These are phyloP conservation scores for Scolopax rusticola DNA, from an alignment of 2,797 vertebrate genomes.

Conservation along the genomic window DNA sequence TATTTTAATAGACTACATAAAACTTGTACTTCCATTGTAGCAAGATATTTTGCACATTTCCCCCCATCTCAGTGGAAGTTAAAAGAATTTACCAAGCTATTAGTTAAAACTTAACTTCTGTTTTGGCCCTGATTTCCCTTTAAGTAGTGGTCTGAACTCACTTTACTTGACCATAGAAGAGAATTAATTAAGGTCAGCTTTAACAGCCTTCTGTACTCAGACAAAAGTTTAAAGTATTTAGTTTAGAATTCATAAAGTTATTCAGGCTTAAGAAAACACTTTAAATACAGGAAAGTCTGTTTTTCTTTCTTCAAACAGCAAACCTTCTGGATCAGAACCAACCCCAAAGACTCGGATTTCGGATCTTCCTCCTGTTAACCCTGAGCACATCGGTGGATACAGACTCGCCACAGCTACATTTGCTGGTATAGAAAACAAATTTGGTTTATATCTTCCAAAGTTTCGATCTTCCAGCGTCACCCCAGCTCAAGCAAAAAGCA, in stretches of 20 bases:
- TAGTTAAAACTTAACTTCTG: not conserved
- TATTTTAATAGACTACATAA: not conserved
- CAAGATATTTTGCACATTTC: not conserved
- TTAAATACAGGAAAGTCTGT: not conserved
- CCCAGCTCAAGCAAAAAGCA: slow-evolving; percentile 75
- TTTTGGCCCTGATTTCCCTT: not conserved
- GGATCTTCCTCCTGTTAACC: slow-evolving; percentile 86
- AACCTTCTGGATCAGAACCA: slow-evolving; percentile 85
- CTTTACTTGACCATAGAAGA: not conserved
- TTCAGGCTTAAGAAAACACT: not conserved
- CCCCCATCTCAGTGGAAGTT: not conserved
- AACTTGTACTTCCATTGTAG: not conserved
- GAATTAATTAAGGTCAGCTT: not conserved
- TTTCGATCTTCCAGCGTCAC: slow-evolving; percentile 81
- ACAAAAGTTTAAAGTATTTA: not conserved
- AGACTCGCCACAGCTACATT: slow-evolving; percentile 95
- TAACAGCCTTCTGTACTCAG: not conserved
- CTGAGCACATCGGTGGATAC: slow-evolving; percentile 94
- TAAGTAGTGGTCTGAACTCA: not conserved
- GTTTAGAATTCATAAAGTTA: not conserved
- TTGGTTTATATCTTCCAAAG: slow-evolving; percentile 94
- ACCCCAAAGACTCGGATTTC: slow-evolving; percentile 91
- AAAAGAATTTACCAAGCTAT: not conserved
- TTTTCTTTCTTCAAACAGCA: slow-evolving; percentile 80
- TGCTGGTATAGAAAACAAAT: slow-evolving; percentile 96